phyloP scores from a whole-genome alignment of 2,797 vertebrate species.

The Eospalax fontanierii region DNA sequence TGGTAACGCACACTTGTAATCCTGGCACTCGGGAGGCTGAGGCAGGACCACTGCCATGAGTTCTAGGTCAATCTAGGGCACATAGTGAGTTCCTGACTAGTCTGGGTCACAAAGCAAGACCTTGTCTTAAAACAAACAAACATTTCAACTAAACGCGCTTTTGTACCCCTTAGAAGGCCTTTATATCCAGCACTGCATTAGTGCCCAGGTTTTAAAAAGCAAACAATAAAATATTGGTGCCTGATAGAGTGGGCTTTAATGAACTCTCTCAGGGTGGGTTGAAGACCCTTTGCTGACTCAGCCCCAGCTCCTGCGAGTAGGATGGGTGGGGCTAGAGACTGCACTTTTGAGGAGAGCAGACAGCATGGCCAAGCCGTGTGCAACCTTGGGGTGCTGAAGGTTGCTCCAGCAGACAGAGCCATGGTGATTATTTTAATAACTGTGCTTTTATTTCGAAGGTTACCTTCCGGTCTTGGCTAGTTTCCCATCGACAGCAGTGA shows the following conservation, averaged over 20 bases:
- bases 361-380: too few species aligned
- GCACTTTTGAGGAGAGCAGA: neutral
- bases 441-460: slow-evolving; percentile 5
- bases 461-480: neutral
- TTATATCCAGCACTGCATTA: neutral
- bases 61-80: neutral
- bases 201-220: neutral
- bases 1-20: neutral
- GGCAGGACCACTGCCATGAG: neutral
- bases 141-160: neutral
- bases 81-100: neutral
- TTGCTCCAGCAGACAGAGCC: neutral
- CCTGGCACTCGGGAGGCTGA: neutral
- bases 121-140: neutral
- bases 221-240: neutral
- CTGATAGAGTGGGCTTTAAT: accelerated
- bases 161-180: neutral
- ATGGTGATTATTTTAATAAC: neutral
- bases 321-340: too few species aligned
- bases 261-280: accelerated
- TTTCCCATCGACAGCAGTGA: neutral
- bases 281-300: neutral
- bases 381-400: too few species aligned
- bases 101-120: neutral
- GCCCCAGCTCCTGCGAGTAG: neutral